Conservation (phyloP, 2,888 invertebrate species). For the Trypoxylon attenuatum region DNA sequence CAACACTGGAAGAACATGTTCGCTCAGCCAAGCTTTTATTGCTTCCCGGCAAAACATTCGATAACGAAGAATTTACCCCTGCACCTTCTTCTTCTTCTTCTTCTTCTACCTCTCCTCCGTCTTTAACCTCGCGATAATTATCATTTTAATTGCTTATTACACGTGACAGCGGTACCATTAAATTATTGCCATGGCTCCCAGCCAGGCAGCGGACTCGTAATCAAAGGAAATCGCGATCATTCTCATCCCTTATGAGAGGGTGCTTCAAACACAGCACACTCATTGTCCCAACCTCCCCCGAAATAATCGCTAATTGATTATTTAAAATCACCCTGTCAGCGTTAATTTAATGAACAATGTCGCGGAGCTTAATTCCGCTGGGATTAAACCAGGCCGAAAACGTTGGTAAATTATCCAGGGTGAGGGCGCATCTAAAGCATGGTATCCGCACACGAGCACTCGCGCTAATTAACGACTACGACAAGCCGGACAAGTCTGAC, state of each 20-base stretch:
- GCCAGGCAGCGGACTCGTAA: too few species aligned
- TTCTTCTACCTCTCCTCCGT: background rate
- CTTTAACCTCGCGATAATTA: background rate
- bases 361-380: constrained; percentile 34
- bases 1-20: background rate
- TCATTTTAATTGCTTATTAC: background rate
- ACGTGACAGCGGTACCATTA: background rate
- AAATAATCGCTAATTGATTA: constrained; percentile 40
- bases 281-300: too few species aligned
- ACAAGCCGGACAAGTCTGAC: constrained; percentile 2
- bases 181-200: background rate
- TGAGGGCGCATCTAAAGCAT: constrained; percentile 29
- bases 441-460: constrained; percentile 1
- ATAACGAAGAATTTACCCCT: background rate
- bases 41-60: background rate
- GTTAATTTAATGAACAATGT: constrained; percentile 47
- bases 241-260: too few species aligned
- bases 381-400: constrained; percentile 47
- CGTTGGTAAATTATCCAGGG: constrained; percentile 36
- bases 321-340: constrained; percentile 27
- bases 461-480: constrained; percentile 37
- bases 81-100: too few species aligned
- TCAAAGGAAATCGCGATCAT: too few species aligned
- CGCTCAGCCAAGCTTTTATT: background rate
- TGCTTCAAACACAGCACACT: too few species aligned